Evolutionary conservation across 23 tunicate genomes (phyloP).

Genomic region (Oikopleura dioica): DNA sequence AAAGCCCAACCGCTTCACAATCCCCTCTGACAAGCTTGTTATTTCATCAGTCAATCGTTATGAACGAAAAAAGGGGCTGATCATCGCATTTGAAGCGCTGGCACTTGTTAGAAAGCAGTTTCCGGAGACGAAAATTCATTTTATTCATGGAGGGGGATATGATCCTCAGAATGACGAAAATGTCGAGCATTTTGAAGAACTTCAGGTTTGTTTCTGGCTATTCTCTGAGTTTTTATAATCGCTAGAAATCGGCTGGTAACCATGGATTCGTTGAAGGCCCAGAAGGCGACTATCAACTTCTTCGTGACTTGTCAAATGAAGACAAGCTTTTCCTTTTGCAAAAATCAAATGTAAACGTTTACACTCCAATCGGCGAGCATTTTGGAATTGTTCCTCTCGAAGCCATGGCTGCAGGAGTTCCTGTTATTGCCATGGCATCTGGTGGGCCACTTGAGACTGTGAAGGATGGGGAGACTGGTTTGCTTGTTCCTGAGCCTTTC

Average conservation of each 20-base stretch:
- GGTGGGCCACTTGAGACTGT: constrained; percentile 86
- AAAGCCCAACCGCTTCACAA: too few species aligned
- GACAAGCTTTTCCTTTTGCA: constrained; percentile 27
- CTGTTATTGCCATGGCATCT: constrained; percentile 74
- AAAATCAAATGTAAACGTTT: constrained; percentile 16
- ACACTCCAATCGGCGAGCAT: constrained; percentile 82
- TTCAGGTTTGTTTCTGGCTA: too few species aligned
- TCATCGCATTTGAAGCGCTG: constrained; percentile 42
- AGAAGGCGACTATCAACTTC: background rate
- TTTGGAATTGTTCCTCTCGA: constrained; percentile 92
- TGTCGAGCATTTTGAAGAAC: constrained; percentile 35
- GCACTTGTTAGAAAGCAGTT: constrained; percentile 12
- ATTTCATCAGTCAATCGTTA: constrained; percentile 68
- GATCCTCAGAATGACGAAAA: constrained; percentile 50
- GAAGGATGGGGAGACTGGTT: constrained; percentile 39
- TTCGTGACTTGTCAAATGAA: background rate
- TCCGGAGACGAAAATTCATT: constrained; percentile 15
- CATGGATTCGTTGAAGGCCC: background rate
- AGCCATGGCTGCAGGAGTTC: constrained; percentile 73
- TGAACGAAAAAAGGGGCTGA: constrained; percentile 68
- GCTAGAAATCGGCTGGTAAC: constrained; percentile 22
- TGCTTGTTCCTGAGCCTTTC: constrained; percentile 16
- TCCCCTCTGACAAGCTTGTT: constrained; percentile 12
- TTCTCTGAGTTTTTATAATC: too few species aligned
- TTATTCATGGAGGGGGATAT: constrained; percentile 82